Evolutionary conservation across 2,888 invertebrate genomes (phyloP).

Genomic region (Machimus rusticus): DNA sequence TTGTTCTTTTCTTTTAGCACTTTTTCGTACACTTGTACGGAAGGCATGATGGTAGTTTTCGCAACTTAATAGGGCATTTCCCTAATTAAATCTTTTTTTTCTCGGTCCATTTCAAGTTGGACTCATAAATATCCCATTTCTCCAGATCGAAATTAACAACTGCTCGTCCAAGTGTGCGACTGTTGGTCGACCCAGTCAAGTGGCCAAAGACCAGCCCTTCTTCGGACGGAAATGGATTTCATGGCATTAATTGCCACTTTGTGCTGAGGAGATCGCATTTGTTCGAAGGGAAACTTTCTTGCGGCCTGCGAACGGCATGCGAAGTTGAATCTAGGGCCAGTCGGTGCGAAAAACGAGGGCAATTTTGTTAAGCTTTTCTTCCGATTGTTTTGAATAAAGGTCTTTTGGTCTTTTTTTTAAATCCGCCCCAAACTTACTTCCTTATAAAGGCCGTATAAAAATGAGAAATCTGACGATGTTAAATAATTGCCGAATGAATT

Average conservation of each 20-base stretch:
- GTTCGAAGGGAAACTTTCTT: background rate
- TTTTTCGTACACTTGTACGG: background rate
- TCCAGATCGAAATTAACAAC: constrained; percentile 19
- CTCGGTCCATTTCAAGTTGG: background rate
- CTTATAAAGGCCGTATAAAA: background rate
- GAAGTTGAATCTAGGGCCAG: background rate
- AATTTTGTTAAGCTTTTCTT: background rate
- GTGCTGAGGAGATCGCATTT: background rate
- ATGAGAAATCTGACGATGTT: background rate
- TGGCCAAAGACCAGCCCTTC: background rate
- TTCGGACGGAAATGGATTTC: background rate
- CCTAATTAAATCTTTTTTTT: constrained; percentile 35
- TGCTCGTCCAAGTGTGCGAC: background rate
- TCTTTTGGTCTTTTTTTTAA: background rate
- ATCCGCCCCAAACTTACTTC: background rate
- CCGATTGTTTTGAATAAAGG: background rate
- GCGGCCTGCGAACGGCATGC: background rate
- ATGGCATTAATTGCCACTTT: background rate
- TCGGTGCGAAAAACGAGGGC: background rate
- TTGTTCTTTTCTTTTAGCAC: background rate
- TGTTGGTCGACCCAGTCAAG: background rate
- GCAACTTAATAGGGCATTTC: constrained; percentile 28
- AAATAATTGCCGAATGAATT: background rate
- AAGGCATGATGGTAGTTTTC: background rate
- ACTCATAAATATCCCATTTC: constrained; percentile 7